A percentile compares a stretch with the other conserved stretches of the same genome.
Evolutionary conservation across 1,140 invertebrate species (phyloP).

Genomic region (roundworm (Caenorhabditis elegans)): WBcel235 BX284605.5:249001-249500

Average conservation of each 20-base stretch:
- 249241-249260: slow-evolving; percentile 16
- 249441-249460: no score
- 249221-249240: not conserved
- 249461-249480: no score
- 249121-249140: not conserved
- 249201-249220: slow-evolving; percentile 1
- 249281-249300: not conserved
- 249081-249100: slow-evolving; percentile 28
- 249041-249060: slow-evolving; percentile 21
- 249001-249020: slow-evolving; percentile 16
- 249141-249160: slow-evolving; percentile 12
- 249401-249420: no score
- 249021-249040: not conserved
- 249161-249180: slow-evolving; percentile 26
- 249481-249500: no score
- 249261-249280: not conserved
- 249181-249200: slow-evolving; percentile 28
- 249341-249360: no score
- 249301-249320: no score
- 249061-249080: slow-evolving; percentile 35
- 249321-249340: no score
- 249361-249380: no score
- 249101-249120: slow-evolving; percentile 35
- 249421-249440: no score
- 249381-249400: no score